These are phyloP conservation scores for Trypoxylon attenuatum DNA, from an alignment of 2,888 invertebrate genomes.

Conservation along the genomic window DNA sequence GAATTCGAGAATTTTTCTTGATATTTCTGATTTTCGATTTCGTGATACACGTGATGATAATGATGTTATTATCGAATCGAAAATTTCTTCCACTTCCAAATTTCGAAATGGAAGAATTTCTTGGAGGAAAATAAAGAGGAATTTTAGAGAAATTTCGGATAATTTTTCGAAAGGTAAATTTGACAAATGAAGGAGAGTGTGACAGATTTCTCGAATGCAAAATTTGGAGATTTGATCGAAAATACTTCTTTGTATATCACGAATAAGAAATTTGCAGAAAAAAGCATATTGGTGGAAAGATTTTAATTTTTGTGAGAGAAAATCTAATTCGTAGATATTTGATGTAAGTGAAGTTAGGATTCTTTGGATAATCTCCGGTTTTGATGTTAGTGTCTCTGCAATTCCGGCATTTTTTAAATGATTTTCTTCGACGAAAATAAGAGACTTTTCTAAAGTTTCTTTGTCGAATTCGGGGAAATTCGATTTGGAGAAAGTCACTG, in stretches of 20 bases:
- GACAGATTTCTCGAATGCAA: constrained; percentile 77
- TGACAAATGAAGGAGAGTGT: constrained; percentile 77
- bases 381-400: constrained; percentile 67
- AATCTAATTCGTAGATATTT: constrained; percentile 74
- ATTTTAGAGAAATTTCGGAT: constrained; percentile 62
- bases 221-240: constrained; percentile 76
- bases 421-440: constrained; percentile 76
- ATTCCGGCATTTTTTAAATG: constrained; percentile 55
- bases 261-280: constrained; percentile 75
- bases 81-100: constrained; percentile 74
- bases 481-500: constrained; percentile 67
- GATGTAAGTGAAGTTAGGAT: constrained; percentile 76
- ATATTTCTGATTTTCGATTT: constrained; percentile 43
- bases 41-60: constrained; percentile 75
- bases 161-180: constrained; percentile 69
- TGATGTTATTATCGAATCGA: constrained; percentile 77
- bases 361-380: constrained; percentile 76
- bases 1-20: constrained; percentile 75
- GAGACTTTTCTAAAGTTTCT: constrained; percentile 71
- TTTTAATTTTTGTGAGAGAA: constrained; percentile 76
- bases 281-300: constrained; percentile 78
- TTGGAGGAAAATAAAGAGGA: constrained; percentile 74
- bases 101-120: constrained; percentile 74
- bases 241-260: constrained; percentile 66
- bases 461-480: constrained; percentile 75